A percentile compares a stretch with the other conserved stretches of the same genome.
These are phyloP conservation scores for Furcula furcula DNA, from an alignment of 2,888 invertebrate species.

Conservation along the genomic window DNA sequence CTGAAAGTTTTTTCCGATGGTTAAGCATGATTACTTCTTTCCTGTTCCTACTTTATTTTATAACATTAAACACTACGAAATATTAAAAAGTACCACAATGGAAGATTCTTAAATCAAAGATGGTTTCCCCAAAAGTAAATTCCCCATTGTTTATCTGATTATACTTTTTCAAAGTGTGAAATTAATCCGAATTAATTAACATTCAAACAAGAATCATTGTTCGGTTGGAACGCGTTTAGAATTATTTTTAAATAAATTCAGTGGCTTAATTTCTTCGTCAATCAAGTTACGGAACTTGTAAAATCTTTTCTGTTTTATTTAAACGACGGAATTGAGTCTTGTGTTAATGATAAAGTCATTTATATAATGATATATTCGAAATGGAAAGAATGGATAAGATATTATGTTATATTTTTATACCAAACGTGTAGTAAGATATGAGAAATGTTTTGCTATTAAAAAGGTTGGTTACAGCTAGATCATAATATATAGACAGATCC, in stretches of 20 bases:
- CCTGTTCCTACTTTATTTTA: slow-evolving; percentile 5
- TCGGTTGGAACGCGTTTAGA: slow-evolving; percentile 52
- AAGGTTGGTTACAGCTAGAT: slow-evolving; percentile 39
- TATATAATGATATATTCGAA: no score
- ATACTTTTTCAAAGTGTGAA: slow-evolving; percentile 52
- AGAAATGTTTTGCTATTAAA: slow-evolving; percentile 35
- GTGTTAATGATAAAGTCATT: neutral
- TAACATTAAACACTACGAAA: slow-evolving; percentile 13
- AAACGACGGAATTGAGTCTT: slow-evolving; percentile 4
- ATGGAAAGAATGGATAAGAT: no score
- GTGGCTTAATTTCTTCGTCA: slow-evolving; percentile 47
- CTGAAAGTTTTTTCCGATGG: slow-evolving; percentile 27
- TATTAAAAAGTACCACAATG: slow-evolving; percentile 19
- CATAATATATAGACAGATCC: slow-evolving; percentile 43
- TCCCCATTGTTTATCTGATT: slow-evolving; percentile 50
- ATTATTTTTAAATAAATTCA: slow-evolving; percentile 53
- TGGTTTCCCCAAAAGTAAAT: slow-evolving; percentile 35
- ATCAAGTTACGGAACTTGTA: slow-evolving; percentile 44
- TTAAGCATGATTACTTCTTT: slow-evolving; percentile 13
- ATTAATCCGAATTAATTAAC: slow-evolving; percentile 71
- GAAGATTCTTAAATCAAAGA: slow-evolving; percentile 31
- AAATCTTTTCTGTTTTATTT: slow-evolving; percentile 39
- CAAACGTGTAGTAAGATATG: slow-evolving; percentile 5
- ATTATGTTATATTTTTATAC: neutral
- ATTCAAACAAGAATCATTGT: slow-evolving; percentile 74